These are phyloP conservation scores for Argyresthia albistria DNA, from an alignment of 2,888 invertebrate species.

Conservation along the genomic window DNA sequence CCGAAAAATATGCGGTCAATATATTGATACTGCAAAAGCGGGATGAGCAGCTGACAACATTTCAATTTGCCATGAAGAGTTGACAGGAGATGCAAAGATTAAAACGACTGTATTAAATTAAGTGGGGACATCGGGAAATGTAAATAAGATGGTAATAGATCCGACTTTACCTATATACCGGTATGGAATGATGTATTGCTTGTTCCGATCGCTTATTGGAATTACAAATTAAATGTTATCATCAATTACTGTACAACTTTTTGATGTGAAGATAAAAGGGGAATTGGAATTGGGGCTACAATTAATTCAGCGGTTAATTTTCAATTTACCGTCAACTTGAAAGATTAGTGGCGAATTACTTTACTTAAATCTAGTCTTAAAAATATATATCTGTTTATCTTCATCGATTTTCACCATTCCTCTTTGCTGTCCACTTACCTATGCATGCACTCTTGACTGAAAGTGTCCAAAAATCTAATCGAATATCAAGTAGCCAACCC, in stretches of 20 bases:
- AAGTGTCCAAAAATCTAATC: too few species aligned
- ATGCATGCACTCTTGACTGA: too few species aligned
- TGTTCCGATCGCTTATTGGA: conserved; percentile 23
- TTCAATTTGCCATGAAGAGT: conserved; percentile 44
- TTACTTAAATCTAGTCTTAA: too few species aligned
- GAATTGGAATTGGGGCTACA: too few species aligned
- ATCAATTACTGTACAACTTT: not conserved
- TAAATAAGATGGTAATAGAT: conserved; percentile 19
- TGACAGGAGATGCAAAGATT: conserved; percentile 48
- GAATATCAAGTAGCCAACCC: too few species aligned
- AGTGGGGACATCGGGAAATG: conserved; percentile 19
- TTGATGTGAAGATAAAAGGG: not conserved
- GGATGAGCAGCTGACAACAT: conserved; percentile 40
- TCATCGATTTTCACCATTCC: too few species aligned
- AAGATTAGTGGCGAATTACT: too few species aligned
- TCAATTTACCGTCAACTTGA: too few species aligned
- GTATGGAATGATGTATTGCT: conserved; percentile 30
- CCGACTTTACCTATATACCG: conserved; percentile 11
- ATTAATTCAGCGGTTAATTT: too few species aligned
- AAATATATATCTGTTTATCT: too few species aligned
- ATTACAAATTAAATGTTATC: conserved; percentile 17
- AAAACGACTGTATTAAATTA: conserved; percentile 28
- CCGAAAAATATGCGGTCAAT: conserved; percentile 35
- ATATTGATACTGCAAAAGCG: conserved; percentile 16
- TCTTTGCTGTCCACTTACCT: too few species aligned